Evolutionary conservation across 2,113 vertebrate genomes (phyloP).

Genomic region (Muntiacus reevesi): DNA sequence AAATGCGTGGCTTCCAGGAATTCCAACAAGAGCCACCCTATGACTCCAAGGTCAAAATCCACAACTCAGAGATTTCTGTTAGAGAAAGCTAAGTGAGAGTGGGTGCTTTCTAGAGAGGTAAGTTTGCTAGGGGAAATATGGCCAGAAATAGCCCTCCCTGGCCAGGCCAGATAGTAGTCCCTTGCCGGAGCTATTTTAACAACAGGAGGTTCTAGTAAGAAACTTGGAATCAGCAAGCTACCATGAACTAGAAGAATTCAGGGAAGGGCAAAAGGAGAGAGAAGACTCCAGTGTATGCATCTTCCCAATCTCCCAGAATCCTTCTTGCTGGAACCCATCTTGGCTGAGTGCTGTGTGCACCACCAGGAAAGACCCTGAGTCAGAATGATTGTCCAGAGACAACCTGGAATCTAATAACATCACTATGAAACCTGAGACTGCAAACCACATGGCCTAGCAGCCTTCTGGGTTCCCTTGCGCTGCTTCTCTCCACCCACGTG

Average conservation of each 20-base stretch:
- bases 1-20: conserved; percentile 32
- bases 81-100: neutral
- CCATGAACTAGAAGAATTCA: neutral
- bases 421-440: neutral
- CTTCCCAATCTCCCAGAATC: neutral
- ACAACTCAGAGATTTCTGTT: neutral
- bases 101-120: neutral
- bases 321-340: neutral
- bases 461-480: neutral
- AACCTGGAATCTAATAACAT: neutral
- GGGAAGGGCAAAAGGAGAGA: neutral
- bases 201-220: neutral
- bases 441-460: neutral
- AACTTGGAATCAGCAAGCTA: neutral
- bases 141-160: neutral
- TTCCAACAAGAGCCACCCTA: neutral
- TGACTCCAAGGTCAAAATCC: conserved; percentile 19
- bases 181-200: neutral
- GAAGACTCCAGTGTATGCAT: neutral
- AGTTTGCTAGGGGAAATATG: neutral
- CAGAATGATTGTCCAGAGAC: neutral
- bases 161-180: neutral
- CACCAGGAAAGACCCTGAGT: neutral
- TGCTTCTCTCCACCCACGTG: neutral
- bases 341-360: neutral